Percentiles rank a stretch among this genome's conserved stretches.
Conservation (phyloP, 1,140 invertebrate genomes). For the Heliconius hewitsoni region DNA sequence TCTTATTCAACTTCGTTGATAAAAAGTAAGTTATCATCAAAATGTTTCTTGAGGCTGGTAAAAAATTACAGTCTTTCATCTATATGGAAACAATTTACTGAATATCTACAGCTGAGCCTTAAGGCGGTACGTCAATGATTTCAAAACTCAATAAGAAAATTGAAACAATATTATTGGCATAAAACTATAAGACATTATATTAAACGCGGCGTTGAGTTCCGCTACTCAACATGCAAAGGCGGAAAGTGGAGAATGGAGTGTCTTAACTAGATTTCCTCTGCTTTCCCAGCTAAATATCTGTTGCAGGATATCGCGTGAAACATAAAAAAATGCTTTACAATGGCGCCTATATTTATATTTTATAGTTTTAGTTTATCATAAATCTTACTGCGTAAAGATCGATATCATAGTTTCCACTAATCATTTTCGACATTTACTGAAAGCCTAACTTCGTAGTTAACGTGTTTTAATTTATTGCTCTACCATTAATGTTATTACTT, state of each 20-base stretch:
- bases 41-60: neutral
- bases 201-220: neutral
- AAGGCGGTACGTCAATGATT: slow-evolving; percentile 1
- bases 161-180: neutral
- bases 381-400: neutral
- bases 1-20: neutral
- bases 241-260: neutral
- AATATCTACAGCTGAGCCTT: neutral
- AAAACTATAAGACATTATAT: neutral
- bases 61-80: neutral
- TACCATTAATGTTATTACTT: neutral
- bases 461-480: slow-evolving; percentile 36
- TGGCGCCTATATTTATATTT: neutral
- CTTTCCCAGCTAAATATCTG: neutral
- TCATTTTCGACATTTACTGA: slow-evolving; percentile 36
- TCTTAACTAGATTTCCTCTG: neutral
- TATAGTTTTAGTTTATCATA: neutral
- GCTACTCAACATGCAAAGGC: neutral
- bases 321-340: too few species aligned
- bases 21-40: neutral
- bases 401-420: neutral
- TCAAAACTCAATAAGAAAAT: neutral
- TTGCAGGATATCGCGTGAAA: neutral
- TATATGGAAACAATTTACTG: neutral
- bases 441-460: slow-evolving; percentile 25